Evolutionary conservation across 2,113 vertebrate species (phyloP), one percentile per base, ranked within the genome.

Genomic region (Erythrocercus mccallii): DNA sequence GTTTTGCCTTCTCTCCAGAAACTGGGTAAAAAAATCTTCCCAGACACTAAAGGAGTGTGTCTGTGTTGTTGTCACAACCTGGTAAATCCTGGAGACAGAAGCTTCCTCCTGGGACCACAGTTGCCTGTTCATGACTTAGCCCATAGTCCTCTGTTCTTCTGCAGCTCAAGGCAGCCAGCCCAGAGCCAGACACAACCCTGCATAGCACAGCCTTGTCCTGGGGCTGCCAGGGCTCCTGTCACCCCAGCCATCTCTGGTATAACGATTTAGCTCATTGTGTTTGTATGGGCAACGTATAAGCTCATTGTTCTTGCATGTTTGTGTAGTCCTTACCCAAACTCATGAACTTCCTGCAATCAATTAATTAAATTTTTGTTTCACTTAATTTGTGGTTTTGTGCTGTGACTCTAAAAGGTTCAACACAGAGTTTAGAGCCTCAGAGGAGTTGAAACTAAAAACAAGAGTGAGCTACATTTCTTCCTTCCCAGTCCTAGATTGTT

Each of bases 231-330:
- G 47, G 37, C 31, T 81, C 18, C 48, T 4, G 1, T 21, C 47
- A 48, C 57, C 51, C 57, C 31, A 37, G 53, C 10, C 4, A 2
- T 30, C 81, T 87, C 86, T 87, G 66, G 16, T 65, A 50, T 28
- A 64, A 92, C 17, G 31, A 84, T 78, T 89, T 84, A 86, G 51
- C 10, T 95, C 53, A 69, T 27, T 90, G 61, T 95, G 88, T 96
- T 95, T 96, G 22, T 45, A 54, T 13, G 45, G 95, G 92, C 88
- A 95, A 87, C 73, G 23, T 79, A 61, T 40, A 87, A 91, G 37
- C 69, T 71, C 70, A 94, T 96, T 96, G 94, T 94, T 96, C 94
- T 89, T 47, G 50, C 72, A 27, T 80, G 91, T 95, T 96, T 95
- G n/a, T 44, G 33, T 38, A 95, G 78, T 50, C 73, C 17, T 95